Percentiles rank a stretch among this genome's conserved stretches.
phyloP scores from a whole-genome alignment of 2,797 vertebrate species.

The Nyctibius grandis region DNA sequence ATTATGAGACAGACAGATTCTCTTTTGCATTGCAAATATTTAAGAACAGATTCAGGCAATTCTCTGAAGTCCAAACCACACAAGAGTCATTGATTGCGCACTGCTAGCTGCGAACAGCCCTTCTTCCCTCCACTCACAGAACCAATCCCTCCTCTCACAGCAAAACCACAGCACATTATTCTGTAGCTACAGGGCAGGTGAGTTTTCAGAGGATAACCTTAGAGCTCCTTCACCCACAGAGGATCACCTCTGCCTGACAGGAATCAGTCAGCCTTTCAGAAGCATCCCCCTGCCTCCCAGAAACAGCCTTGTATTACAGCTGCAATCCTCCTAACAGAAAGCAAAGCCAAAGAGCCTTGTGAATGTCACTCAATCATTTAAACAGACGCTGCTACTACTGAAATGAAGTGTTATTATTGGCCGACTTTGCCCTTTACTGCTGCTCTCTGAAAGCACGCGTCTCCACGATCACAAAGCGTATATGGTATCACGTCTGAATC shows the following conservation, averaged over 20 bases:
- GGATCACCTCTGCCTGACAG: background rate
- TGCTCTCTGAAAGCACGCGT: background rate
- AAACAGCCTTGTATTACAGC: background rate
- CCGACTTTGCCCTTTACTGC: background rate
- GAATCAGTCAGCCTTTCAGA: background rate
- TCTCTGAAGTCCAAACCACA: background rate
- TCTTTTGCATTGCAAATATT: background rate
- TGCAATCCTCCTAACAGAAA: background rate
- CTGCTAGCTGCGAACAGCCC: background rate
- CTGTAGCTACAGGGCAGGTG: background rate
- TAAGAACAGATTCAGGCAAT: background rate
- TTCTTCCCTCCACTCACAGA: background rate
- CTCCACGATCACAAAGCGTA: background rate
- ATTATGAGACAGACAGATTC: background rate
- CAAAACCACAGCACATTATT: background rate
- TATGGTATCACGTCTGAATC: background rate
- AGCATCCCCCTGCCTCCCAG: background rate
- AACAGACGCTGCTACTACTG: background rate
- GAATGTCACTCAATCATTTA: background rate
- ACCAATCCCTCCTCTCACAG: background rate
- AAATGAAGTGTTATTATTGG: background rate
- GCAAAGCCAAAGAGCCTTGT: background rate
- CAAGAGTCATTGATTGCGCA: background rate
- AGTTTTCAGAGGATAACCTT: slow-evolving; percentile 10
- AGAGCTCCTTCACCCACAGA: background rate